These are phyloP conservation scores for Pharmacophagus antenor DNA, from an alignment of 2,888 invertebrate species.

Conservation along the genomic window DNA sequence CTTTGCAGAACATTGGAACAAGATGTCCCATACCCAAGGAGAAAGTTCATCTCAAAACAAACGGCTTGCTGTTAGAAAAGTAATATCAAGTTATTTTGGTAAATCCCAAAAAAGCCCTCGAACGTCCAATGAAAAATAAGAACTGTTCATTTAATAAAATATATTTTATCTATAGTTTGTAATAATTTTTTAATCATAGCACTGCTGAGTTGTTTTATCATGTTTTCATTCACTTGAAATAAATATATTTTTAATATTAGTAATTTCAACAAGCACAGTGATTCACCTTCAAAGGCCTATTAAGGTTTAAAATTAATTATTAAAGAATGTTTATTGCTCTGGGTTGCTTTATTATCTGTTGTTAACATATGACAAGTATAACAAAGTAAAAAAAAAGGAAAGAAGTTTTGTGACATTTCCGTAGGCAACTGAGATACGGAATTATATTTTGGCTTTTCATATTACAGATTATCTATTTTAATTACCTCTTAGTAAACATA, in stretches of 20 bases:
- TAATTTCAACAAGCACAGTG: too few species aligned
- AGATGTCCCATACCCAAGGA: slow-evolving; percentile 53
- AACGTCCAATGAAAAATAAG: slow-evolving; percentile 51
- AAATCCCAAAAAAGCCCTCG: slow-evolving; percentile 55
- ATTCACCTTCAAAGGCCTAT: too few species aligned
- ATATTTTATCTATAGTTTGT: slow-evolving; percentile 13
- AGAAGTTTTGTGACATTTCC: slow-evolving; percentile 50
- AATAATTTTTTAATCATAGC: background rate
- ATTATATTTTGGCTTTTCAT: slow-evolving; percentile 55
- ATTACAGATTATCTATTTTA: slow-evolving; percentile 44
- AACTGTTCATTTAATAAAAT: slow-evolving; percentile 32
- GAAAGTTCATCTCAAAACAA: slow-evolving; percentile 62
- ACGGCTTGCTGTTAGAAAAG: slow-evolving; percentile 66
- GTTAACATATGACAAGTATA: slow-evolving; percentile 31
- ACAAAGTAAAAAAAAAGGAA: slow-evolving; percentile 35
- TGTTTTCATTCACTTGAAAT: too few species aligned
- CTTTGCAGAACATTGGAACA: slow-evolving; percentile 63
- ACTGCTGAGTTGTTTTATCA: background rate
- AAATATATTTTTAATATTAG: too few species aligned
- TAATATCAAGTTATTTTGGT: slow-evolving; percentile 69
- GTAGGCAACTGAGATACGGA: slow-evolving; percentile 45
- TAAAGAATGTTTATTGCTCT: too few species aligned
- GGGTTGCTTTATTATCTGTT: slow-evolving; percentile 22
- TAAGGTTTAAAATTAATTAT: too few species aligned
- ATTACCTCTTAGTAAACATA: slow-evolving; percentile 29